A percentile compares a stretch with the other conserved stretches of the same genome.
phyloP scores from a whole-genome alignment of 2,888 invertebrate species.

The Drosophila limbata region DNA sequence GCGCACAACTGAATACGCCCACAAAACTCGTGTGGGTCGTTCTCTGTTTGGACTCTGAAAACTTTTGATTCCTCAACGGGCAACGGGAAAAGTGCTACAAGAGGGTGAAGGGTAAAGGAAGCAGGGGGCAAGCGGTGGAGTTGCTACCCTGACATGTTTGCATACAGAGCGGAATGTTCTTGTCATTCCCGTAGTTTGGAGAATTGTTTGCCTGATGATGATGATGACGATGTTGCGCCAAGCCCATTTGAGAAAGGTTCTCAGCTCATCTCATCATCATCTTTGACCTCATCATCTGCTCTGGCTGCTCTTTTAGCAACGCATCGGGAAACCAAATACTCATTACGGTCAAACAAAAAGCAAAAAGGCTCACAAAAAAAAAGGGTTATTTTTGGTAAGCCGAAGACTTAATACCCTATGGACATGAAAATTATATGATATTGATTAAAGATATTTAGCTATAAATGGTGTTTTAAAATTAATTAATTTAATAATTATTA shows the following conservation, averaged over 20 bases:
- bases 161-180: constrained; percentile 54
- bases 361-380: background rate
- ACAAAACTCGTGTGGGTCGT: constrained; percentile 50
- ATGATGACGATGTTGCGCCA: constrained; percentile 17
- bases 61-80: constrained; percentile 14
- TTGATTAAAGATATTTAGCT: too few relatives aligned
- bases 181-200: constrained; percentile 53
- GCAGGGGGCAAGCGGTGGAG: background rate
- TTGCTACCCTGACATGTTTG: constrained; percentile 43
- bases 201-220: constrained; percentile 34
- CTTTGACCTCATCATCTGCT: constrained; percentile 20
- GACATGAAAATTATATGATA: too few relatives aligned
- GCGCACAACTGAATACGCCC: constrained; percentile 50
- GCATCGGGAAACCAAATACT: constrained; percentile 53
- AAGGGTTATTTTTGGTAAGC: background rate
- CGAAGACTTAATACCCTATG: constrained; percentile 1
- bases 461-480: too few relatives aligned
- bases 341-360: constrained; percentile 50
- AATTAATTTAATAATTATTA: too few relatives aligned
- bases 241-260: constrained; percentile 28
- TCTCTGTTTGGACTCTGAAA: constrained; percentile 23
- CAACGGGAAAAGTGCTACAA: constrained; percentile 10
- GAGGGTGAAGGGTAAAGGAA: background rate
- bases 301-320: constrained; percentile 39
- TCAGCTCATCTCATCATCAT: constrained; percentile 22